Percentiles rank a stretch among this genome's conserved stretches.
These are phyloP conservation scores for Scolopax bukidnonensis DNA, from an alignment of 2,797 vertebrate species.

Conservation along the genomic window DNA sequence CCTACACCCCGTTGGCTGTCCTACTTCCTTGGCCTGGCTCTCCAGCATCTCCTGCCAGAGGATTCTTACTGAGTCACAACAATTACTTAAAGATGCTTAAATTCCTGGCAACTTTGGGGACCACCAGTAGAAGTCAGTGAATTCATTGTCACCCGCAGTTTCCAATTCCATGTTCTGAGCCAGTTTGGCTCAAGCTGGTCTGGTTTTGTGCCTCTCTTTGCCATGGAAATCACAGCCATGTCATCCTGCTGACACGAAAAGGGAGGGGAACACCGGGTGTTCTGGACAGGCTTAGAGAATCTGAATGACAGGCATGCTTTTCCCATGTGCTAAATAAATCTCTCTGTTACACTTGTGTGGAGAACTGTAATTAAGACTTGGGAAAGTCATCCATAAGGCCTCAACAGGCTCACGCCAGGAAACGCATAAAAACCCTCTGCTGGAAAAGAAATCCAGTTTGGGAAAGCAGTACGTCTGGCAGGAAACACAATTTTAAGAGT, in stretches of 20 bases:
- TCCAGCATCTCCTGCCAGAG: conserved; percentile 32
- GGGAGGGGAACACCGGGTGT: not conserved
- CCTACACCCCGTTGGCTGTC: not conserved
- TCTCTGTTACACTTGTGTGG: conserved; percentile 21
- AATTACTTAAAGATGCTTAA: conserved; percentile 62
- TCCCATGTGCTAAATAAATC: conserved; percentile 59
- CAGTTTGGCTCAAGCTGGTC: conserved; percentile 29
- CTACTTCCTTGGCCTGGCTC: conserved; percentile 13
- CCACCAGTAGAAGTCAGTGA: conserved; percentile 19
- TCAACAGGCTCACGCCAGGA: conserved; percentile 18
- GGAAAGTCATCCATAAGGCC: conserved; percentile 28
- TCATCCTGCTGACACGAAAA: not conserved
- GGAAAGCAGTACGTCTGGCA: not conserved
- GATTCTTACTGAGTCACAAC: conserved; percentile 37
- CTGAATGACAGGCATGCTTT: conserved; percentile 31
- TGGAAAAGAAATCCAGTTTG: conserved; percentile 26
- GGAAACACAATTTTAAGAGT: conserved; percentile 24
- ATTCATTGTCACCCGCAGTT: not conserved
- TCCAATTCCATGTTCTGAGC: not conserved
- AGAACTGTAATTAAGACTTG: conserved; percentile 65
- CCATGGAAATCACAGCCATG: conserved; percentile 9
- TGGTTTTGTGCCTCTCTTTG: not conserved
- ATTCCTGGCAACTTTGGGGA: conserved; percentile 38
- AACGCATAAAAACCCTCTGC: conserved; percentile 14
- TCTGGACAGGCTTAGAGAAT: not conserved